Evolutionary conservation across 2,113 vertebrate genomes (phyloP).

Genomic region (Boleophthalmus pectinirostris): DNA sequence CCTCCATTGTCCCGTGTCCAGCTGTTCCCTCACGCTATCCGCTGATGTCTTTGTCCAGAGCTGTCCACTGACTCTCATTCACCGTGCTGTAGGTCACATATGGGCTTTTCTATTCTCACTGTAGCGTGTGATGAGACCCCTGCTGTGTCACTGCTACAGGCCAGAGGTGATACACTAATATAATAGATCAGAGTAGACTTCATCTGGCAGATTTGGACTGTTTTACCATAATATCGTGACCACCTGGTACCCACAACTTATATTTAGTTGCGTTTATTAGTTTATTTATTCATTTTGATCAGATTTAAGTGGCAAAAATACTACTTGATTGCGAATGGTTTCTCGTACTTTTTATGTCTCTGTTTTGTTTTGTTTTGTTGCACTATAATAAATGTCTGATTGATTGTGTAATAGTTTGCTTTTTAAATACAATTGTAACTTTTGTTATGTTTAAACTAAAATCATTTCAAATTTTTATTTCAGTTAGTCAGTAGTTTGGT

Average conservation of each 20-base stretch:
- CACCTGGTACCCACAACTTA: neutral
- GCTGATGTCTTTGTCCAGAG: conserved; percentile 32
- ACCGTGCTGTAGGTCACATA: conserved; percentile 18
- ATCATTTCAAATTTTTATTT: too few species aligned
- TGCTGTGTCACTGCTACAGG: conserved; percentile 75
- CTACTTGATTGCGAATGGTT: too few species aligned
- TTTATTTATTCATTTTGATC: too few species aligned
- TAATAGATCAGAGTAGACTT: neutral
- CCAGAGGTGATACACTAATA: conserved; percentile 64
- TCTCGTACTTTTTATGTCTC: too few species aligned
- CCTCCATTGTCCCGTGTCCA: conserved; percentile 18
- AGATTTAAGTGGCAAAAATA: too few species aligned
- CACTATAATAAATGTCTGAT: too few species aligned
- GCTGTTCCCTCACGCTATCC: conserved; percentile 19
- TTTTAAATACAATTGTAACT: too few species aligned
- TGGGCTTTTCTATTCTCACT: conserved; percentile 19
- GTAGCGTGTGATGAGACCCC: conserved; percentile 25
- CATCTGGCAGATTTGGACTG: neutral
- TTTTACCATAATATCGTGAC: neutral
- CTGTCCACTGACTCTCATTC: conserved; percentile 29
- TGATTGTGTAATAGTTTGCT: too few species aligned
- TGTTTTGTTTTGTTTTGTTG: too few species aligned
- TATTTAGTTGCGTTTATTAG: too few species aligned
- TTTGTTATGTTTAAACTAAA: too few species aligned
- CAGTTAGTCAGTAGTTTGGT: too few species aligned